Base-by-base conservation (phyloP, 2,113 vertebrate genomes). In the Petrocephalus microphthalmus region DNA sequence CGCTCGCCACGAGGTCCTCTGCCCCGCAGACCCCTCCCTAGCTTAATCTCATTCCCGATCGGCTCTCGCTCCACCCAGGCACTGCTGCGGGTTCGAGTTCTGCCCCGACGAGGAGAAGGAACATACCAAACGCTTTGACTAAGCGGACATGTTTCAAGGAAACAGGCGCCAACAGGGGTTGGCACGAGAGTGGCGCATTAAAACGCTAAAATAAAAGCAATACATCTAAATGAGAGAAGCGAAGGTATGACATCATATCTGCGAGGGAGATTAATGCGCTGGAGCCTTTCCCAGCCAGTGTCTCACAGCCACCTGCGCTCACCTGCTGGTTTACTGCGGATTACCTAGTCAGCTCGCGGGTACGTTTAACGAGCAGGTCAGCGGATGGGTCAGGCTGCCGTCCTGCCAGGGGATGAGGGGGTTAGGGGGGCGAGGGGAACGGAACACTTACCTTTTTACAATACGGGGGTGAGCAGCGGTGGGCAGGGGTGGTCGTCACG, bases 141-240 rank as follows among this genome's bases (percentile, higher is more conserved):
- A 88, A 90, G 91, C 91, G 93, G 92, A 92, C 91, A 91, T 88
- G 87, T 86, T 88, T 74, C 29, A 64, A n/a, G 57, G 57, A 64
- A 64, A 74, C 67, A 74, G 33, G n/a, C 17, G 92, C n/a, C n/a
- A n/a, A n/a, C 93, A 89, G 93, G 92, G 93, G 87, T 90, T 91
- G 93, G 94, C 93, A 91, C 88, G 91, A 90, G 91, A 86, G 87
- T 88, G 91, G 91, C 89, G 92, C 92, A 94, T 89, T 92, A 88
- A 93, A 88, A 91, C 86, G 89, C 89, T 92, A 91, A 90, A 90
- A 91, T 89, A 85, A 84, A 37, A 29, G 7, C 47, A 17, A 45
- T 5, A 25, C 87, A 19, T 82, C 53, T 57, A 84, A 84, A 84
- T 84, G 82, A 49, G 20, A 29, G 45, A 45, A 84, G 19, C 25